Base-by-base conservation (phyloP, 2,113 vertebrate genomes). In the Ciconia boyciana region DNA sequence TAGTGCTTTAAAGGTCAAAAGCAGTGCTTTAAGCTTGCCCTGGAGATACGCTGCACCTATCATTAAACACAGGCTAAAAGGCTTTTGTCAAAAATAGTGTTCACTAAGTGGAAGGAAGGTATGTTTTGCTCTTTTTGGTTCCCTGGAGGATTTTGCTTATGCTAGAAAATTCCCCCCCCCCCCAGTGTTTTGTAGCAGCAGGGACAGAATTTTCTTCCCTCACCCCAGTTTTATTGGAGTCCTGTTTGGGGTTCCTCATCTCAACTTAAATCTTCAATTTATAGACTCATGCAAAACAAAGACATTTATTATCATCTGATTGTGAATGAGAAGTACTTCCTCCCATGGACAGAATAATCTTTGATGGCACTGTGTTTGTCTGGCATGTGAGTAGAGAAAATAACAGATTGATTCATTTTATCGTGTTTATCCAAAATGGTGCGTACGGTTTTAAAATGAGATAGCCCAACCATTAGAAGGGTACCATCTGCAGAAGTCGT, bases 1-100 rank as follows among this genome's bases (percentile, higher is more conserved):
- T 54, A 69, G 74, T 62, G 20, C 41, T 93, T 81, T 87, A 92
- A 94, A 91, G 74, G 81, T 92, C 80, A 91, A 91, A 95, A 85
- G 11, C 19, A 82, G 43, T 72, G 41, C 61, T 84, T 92, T 89
- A 94, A 87, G 48, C 71, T 94, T 89, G 54, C 58, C 55, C 39
- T 81, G 22, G 75, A 86, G 60, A 55, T 68, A 69, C 0, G 5
- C 43, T 2, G 9, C 8, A 2, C 89, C 83, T 94, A 32, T 94
- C 52, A 64, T 72, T 85, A 90, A 90, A 81, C 21, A 64, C 26
- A 62, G 61, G 8, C 22, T 90, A 87, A 81, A 74, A 86, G 34
- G 11, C 6, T 83, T 65, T 93, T 88, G 46, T 77, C n/a, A 82
- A 74, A 95, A 89, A 64, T 29, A 81, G 11, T 28, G 14, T 80